Percentiles rank a stretch among this genome's conserved stretches.
These are phyloP conservation scores for Orgyia antiqua DNA, from an alignment of 2,888 invertebrate species.

Conservation along the genomic window DNA sequence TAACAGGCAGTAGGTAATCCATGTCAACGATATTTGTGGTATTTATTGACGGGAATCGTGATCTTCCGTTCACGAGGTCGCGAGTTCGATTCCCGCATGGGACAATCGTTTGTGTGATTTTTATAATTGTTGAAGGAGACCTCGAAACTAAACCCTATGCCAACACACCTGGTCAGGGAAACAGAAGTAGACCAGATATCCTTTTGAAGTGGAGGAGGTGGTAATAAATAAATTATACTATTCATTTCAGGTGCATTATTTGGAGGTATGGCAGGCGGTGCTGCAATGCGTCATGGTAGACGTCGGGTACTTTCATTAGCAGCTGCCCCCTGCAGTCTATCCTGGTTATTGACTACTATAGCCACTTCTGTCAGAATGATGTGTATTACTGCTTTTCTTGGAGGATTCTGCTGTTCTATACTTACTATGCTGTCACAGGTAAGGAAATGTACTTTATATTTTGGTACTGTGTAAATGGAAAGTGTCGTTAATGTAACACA, in stretches of 20 bases:
- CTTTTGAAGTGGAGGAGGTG: no score
- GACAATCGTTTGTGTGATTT: no score
- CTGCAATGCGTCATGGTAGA: conserved; percentile 84
- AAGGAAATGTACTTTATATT: conserved; percentile 13
- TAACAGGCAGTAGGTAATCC: no score
- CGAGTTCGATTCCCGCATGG: no score
- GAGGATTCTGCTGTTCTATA: conserved; percentile 89
- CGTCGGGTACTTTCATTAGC: conserved; percentile 83
- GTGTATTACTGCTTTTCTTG: conserved; percentile 90
- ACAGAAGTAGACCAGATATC: no score
- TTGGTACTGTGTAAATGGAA: background rate
- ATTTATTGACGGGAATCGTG: no score
- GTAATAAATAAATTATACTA: no score
- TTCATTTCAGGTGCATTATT: conserved; percentile 81
- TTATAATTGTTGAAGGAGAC: no score
- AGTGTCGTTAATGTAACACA: background rate
- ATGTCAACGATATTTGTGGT: no score
- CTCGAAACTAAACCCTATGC: no score
- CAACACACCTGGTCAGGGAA: no score
- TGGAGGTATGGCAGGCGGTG: conserved; percentile 85
- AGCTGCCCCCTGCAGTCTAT: conserved; percentile 85
- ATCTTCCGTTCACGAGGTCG: no score
- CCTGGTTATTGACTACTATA: conserved; percentile 89
- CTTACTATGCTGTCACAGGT: conserved; percentile 87
- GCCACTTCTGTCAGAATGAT: conserved; percentile 88